Base-by-base conservation (phyloP, 2,113 vertebrate species). In the Hiodon alosoides region DNA sequence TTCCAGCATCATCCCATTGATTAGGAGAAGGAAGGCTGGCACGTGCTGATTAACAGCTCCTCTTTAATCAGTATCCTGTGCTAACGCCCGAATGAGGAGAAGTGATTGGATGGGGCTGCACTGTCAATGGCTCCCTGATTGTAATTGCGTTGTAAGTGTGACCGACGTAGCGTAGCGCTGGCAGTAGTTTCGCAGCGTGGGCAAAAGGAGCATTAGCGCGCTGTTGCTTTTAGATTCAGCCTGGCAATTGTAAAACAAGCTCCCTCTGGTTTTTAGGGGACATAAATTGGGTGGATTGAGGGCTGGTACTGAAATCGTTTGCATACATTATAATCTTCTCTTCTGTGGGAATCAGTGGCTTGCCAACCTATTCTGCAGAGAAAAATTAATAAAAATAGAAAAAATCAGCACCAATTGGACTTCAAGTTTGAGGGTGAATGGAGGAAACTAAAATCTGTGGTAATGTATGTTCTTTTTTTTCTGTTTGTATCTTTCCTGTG, bases 111-210 rank as follows among this genome's bases (percentile, higher is more conserved):
- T 73, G 65, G 51, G 8, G 48, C 47, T 48, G 31, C 53, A 61
- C 61, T 77, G 71, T 71, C 67, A 69, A 64, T 58, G 54, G 67
- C 17, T 11, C 81, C 76, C 73, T 86, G 85, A 87, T 88, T 85
- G 68, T 84, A 82, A 84, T 85, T 84, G 79, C 77, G 54, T 47
- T 59, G 72, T 72, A 73, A 82, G 71, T 52, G 74, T 74, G 53
- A 31, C 55, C 80, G 68, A 69, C 59, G 73, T 73, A 31, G 70
- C 53, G 51, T 13, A 70, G 52, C 74, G 58, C 13, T 71, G 75
- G 54, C 74, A 75, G 80, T n/a, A 51, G 54, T 54, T 74, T 48
- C 59, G 72, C 71, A 76, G 77, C 77, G 57, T 67, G 73, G 61
- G 51, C 53, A 66, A 64, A 17, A 7, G 67, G 66, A 61, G 48